Conservation (phyloP, 2,797 vertebrate species). For the Platalea minor region DNA sequence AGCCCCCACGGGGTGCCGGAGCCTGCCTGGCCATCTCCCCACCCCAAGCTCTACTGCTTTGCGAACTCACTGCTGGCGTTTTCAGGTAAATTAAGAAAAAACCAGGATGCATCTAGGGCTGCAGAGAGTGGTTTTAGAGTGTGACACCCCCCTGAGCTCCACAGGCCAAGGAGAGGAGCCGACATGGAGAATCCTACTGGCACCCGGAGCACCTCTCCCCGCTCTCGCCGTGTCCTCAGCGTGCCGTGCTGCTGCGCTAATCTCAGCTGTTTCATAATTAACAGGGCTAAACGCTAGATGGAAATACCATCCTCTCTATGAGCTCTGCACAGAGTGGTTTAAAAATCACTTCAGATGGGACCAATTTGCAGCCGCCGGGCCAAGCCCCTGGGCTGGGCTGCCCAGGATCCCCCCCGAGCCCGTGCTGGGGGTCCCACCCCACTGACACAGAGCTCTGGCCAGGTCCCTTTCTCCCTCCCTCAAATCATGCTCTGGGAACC, state of each 20-base stretch:
- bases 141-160: accelerated
- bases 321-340: background rate
- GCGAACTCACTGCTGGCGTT: background rate
- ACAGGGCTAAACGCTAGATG: background rate
- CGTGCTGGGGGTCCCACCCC: accelerated
- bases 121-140: background rate
- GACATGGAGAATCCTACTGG: background rate
- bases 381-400: background rate
- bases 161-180: background rate
- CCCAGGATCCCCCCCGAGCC: background rate
- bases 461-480: background rate
- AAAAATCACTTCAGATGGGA: background rate
- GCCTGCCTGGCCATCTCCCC: background rate
- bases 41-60: background rate
- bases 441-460: background rate
- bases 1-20: accelerated
- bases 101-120: background rate
- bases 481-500: background rate
- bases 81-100: background rate
- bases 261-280: conserved; percentile 12
- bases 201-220: background rate
- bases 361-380: background rate
- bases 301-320: background rate
- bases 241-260: background rate
- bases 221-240: background rate